Conservation (phyloP, 2,797 vertebrate species). For the Antrozous pallidus region DNA sequence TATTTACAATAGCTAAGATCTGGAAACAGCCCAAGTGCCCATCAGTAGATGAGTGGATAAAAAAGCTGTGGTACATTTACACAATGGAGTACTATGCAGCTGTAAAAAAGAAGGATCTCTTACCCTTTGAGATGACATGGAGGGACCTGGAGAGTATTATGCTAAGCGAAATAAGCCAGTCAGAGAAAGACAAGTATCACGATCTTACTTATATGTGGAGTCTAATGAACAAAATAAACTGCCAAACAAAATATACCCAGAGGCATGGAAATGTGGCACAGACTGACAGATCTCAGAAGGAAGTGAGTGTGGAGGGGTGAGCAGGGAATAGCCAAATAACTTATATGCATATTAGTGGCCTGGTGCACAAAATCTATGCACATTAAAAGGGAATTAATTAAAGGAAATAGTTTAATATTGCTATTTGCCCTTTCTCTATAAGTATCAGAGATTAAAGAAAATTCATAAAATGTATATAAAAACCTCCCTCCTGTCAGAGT, state of each 20-base stretch:
- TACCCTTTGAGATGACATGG: not conserved
- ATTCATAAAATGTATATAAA: no score
- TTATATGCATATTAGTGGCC: not conserved
- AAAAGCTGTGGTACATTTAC: not conserved
- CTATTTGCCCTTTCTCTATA: no score
- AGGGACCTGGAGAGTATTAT: not conserved
- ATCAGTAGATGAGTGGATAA: not conserved
- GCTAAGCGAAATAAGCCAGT: not conserved
- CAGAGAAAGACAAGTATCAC: not conserved
- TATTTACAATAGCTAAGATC: not conserved
- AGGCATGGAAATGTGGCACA: not conserved
- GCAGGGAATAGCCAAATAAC: not conserved
- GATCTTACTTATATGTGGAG: not conserved
- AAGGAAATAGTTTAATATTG: no score
- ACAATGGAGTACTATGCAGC: not conserved
- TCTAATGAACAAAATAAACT: not conserved
- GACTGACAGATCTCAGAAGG: not conserved
- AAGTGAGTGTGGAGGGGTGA: not conserved
- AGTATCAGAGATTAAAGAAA: no score
- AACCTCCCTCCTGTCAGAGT: no score
- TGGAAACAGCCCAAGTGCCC: not conserved
- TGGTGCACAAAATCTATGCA: no score
- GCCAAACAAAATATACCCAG: not conserved
- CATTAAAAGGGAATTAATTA: no score
- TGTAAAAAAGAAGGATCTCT: not conserved